Conservation (phyloP, 2,113 vertebrate species). For the Mesoclemmys tuberculata region DNA sequence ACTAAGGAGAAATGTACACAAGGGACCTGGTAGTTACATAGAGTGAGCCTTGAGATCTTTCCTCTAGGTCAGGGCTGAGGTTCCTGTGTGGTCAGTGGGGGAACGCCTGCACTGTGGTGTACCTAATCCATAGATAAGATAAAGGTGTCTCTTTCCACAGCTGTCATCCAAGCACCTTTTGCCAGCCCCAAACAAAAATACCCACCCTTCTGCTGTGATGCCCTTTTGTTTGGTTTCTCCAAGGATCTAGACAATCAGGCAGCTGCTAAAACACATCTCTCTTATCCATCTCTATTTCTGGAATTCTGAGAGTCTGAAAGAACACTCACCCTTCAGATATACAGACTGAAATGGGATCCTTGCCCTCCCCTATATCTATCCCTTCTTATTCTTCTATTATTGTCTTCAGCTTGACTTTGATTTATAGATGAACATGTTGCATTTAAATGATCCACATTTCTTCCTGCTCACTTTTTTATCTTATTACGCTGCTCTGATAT, state of each 20-base stretch:
- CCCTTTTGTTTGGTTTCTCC: not conserved
- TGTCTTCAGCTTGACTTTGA: not conserved
- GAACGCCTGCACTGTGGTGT: not conserved
- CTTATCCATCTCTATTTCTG: not conserved
- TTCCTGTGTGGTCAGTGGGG: not conserved
- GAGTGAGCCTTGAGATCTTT: not conserved
- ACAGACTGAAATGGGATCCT: too few species aligned
- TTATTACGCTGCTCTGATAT: not conserved
- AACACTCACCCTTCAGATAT: not conserved
- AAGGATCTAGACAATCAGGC: not conserved
- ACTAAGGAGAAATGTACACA: not conserved
- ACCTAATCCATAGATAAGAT: not conserved
- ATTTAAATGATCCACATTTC: not conserved
- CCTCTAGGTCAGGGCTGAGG: not conserved
- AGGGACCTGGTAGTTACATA: not conserved
- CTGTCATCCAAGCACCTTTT: not conserved
- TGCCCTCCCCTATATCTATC: not conserved
- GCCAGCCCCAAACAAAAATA: not conserved
- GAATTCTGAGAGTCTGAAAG: not conserved
- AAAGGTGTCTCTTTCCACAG: not conserved
- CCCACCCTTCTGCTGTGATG: not conserved
- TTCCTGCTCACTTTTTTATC: not conserved
- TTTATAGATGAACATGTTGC: not conserved
- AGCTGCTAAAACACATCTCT: accelerated
- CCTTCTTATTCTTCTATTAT: not conserved